Base-by-base conservation (phyloP, 2,797 vertebrate genomes). In the Trichosurus vulpecula region DNA sequence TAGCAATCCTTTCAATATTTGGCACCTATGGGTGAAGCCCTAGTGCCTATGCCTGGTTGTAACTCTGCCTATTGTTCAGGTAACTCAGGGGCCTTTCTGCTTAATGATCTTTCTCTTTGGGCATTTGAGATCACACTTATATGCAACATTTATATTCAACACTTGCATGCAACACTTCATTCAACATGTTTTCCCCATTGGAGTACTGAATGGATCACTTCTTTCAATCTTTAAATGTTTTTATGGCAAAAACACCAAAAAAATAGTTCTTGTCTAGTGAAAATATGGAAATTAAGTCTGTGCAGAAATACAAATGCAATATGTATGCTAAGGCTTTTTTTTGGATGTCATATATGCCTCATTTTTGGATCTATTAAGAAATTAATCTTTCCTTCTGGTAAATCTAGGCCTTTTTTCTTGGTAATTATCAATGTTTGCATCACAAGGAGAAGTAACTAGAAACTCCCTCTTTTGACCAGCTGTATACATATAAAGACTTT, bases 401-500 rank as follows among this genome's bases (percentile, higher is more conserved):
- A 55, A 92, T 95, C 93, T 51, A 89, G 87, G 54, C 11, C 57
- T 92, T 95, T 74, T 94, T 93, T 52, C 90, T 57, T 0, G 27
- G 90, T 96, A 57, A 93, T 97, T 93, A 95, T 96, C 96, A 92
- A 96, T 14, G 81, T 5, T 53, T 94, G 53, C 95, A 94, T 97
- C 96, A 95, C 53, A 96, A 96, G 90, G 54, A 94, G 51, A 56
- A 94, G 89, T 94, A 94, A 95, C 30, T 51, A 92, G 92, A 87
- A 54, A 92, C 52, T 61, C 93, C 53, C 19, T 22, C 66, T 27
- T 55, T 96, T 55, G 92, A 35, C 90, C 11, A 0, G 90, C 81
- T 52, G 47, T 92, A 92, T 95, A n/a, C 0, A 4, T 4, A 52
- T 41, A 47, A 81, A 47, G 41, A n/a, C 0, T 47, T 8, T 41